Percentiles rank a stretch among this genome's conserved stretches.
phyloP scores from a whole-genome alignment of 2,113 vertebrate genomes.

The Alexandromys fortis region DNA sequence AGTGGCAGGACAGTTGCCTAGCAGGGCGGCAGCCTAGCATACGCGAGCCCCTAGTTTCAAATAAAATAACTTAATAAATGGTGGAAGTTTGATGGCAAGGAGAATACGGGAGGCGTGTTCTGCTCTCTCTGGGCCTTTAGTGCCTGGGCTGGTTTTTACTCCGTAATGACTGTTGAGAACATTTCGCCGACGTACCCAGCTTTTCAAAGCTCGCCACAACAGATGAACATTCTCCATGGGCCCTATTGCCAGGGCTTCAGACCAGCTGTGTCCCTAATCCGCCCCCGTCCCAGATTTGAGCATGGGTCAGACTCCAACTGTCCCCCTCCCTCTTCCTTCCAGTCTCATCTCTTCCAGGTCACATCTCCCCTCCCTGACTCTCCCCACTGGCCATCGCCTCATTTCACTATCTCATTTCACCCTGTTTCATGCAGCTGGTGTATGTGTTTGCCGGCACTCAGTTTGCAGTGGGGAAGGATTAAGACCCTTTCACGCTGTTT shows the following conservation, averaged over 20 bases:
- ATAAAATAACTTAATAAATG: background rate
- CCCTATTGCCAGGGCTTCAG: constrained; percentile 44
- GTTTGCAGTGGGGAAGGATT: constrained; percentile 65
- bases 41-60: background rate
- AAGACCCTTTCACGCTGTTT: constrained; percentile 53
- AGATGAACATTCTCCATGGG: constrained; percentile 50
- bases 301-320: constrained; percentile 63
- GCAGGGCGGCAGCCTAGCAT: background rate
- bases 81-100: background rate
- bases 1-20: background rate
- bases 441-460: constrained; percentile 63
- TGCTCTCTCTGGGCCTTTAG: constrained; percentile 12
- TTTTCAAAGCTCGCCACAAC: constrained; percentile 53
- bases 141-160: constrained; percentile 23
- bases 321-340: constrained; percentile 41
- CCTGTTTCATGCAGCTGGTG: constrained; percentile 66
- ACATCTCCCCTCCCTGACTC: constrained; percentile 26
- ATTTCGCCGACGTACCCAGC: constrained; percentile 27
- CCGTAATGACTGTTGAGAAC: constrained; percentile 24
- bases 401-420: constrained; percentile 69
- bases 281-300: constrained; percentile 65
- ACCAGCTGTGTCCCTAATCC: constrained; percentile 76
- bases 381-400: constrained; percentile 19
- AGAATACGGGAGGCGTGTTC: background rate
- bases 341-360: constrained; percentile 67